Conservation (phyloP, 2,113 vertebrate species). For the Trematocara marginatum region DNA sequence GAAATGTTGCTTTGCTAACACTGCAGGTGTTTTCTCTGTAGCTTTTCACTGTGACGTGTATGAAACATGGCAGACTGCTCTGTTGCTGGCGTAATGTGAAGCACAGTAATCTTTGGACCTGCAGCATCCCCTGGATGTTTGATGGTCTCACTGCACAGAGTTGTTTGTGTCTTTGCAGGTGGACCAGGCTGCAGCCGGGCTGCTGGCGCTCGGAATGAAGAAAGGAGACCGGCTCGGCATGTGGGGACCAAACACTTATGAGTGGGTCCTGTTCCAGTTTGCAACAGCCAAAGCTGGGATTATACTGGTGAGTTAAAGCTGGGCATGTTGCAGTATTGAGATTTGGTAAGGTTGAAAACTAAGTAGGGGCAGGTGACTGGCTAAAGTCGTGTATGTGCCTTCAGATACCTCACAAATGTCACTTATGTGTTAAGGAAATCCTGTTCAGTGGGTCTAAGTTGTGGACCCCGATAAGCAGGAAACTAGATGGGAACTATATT, state of each 20-base stretch:
- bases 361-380: neutral
- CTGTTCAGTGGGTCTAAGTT: neutral
- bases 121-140: neutral
- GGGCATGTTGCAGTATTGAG: neutral
- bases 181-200: conserved; percentile 83
- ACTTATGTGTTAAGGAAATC: neutral
- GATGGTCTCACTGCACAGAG: neutral
- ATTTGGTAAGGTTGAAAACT: neutral
- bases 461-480: neutral
- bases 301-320: conserved; percentile 80
- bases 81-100: neutral
- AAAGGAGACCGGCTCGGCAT: conserved; percentile 88
- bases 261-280: conserved; percentile 87
- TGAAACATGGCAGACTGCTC: neutral
- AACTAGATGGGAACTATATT: neutral
- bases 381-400: neutral
- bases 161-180: conserved; percentile 68
- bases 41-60: neutral
- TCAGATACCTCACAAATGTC: neutral
- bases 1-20: neutral
- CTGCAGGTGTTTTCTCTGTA: neutral
- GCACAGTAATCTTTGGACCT: neutral
- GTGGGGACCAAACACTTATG: conserved; percentile 91
- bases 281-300: conserved; percentile 91
- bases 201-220: conserved; percentile 83